Base-by-base conservation (phyloP, 2,113 vertebrate genomes). In the Diadophis punctatus region DNA sequence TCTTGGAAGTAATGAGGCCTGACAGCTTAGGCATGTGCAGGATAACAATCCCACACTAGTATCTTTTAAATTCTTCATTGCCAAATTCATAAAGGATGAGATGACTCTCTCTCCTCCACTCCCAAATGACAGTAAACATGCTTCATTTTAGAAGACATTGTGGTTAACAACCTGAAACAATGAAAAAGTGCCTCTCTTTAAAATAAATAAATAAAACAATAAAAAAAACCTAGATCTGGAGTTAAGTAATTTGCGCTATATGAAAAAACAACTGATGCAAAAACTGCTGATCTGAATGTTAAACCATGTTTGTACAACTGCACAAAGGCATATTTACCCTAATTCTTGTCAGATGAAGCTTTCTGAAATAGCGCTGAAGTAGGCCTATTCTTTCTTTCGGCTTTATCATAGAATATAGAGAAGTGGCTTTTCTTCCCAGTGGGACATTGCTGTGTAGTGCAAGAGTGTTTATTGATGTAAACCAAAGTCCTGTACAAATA, bases 1-100 rank as follows among this genome's bases (percentile, higher is more conserved):
- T 96, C 96, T 97, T 92, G 96, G 96, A 97, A 97, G 96, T 97
- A 97, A 97, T 97, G 96, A 97, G 97, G 96, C 96, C 96, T 97
- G 97, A 96, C 97, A 96, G 96, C 95, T 97, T 96, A 97, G 95
- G 94, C 96, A 97, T 95, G 95, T 89, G 96, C 95, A 18, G 0
- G 96, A 92, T 96, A 96, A 96, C 97, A 97, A 96, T 94, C 95
- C 94, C 95, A 91, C 92, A 92, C 94, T 88, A 95, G 95, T 97
- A 94, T 95, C 96, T 97, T 97, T 96, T 96, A 97, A 97, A 97
- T 97, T 96, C 96, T 97, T 96, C 68, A 7, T 96, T 96, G 96
- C 97, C 96, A 97, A 87, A 96, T 97, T 97, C 96, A 93, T 96
- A 97, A 96, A 96, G 96, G 95, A 97, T 95, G 95, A 97, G 95